A percentile compares a stretch with the other conserved stretches of the same genome.
Evolutionary conservation across 2,797 vertebrate genomes (phyloP).

Genomic region (Pangasius krempfi): DNA sequence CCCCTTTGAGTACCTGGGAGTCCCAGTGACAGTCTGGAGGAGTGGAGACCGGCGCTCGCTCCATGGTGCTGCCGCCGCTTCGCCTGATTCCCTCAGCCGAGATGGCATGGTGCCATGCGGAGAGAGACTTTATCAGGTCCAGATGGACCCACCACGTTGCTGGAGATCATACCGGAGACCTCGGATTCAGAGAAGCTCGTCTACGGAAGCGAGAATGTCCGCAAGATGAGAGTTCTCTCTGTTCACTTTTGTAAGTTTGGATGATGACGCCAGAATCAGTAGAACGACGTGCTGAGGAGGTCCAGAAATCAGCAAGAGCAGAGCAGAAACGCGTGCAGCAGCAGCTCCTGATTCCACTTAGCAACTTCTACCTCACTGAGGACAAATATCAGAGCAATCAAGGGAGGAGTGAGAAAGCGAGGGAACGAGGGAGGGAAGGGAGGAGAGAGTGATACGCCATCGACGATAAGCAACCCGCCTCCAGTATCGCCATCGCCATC

Average conservation of each 20-base stretch:
- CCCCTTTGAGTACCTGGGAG: constrained; percentile 50
- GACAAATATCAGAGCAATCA: constrained; percentile 43
- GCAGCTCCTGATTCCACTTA: constrained; percentile 37
- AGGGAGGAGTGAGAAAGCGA: constrained; percentile 15
- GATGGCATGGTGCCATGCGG: constrained; percentile 49
- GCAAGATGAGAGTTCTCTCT: background rate
- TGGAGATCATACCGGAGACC: background rate
- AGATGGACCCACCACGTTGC: constrained; percentile 23
- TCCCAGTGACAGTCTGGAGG: constrained; percentile 43
- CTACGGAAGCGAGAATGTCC: background rate
- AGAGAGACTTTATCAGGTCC: constrained; percentile 34
- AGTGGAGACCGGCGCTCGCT: constrained; percentile 31
- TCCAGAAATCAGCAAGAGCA: background rate
- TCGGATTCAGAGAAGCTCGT: background rate
- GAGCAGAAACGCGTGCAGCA: background rate
- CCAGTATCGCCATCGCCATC: constrained; percentile 34
- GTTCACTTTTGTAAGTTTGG: background rate
- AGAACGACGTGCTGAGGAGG: background rate
- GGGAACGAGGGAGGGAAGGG: constrained; percentile 14
- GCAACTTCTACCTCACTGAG: constrained; percentile 42
- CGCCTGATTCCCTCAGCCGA: constrained; percentile 41
- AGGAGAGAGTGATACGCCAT: background rate
- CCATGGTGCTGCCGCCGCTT: constrained; percentile 39
- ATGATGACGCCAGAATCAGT: no score
- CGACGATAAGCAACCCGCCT: constrained; percentile 9